These are phyloP conservation scores for Elymnias hypermnestra DNA, from an alignment of 1,140 invertebrate genomes.

Conservation along the genomic window DNA sequence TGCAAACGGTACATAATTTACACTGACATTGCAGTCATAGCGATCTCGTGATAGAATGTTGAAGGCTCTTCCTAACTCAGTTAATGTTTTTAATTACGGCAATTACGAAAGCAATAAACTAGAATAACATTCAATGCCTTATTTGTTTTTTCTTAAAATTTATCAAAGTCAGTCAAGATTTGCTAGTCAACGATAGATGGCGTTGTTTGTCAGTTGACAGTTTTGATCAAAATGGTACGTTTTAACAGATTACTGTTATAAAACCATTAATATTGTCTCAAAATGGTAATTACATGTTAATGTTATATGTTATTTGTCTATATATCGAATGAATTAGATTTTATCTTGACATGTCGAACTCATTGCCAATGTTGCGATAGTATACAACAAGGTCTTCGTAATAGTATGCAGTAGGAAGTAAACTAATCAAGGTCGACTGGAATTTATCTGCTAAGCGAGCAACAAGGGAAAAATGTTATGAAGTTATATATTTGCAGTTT, in stretches of 20 bases:
- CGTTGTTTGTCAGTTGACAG: slow-evolving; percentile 8
- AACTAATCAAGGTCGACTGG: slow-evolving; percentile 32
- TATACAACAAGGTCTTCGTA: slow-evolving; percentile 36
- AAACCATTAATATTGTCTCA: slow-evolving; percentile 4
- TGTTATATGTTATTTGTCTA: slow-evolving; percentile 9
- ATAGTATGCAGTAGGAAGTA: slow-evolving; percentile 42
- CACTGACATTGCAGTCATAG: slow-evolving; percentile 37
- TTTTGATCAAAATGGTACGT: slow-evolving; percentile 2
- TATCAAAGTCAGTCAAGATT: no score
- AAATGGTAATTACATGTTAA: slow-evolving; percentile 19
- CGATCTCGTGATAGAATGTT: slow-evolving; percentile 47
- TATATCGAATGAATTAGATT: slow-evolving; percentile 19
- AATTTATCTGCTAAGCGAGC: slow-evolving; percentile 22
- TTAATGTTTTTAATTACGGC: slow-evolving; percentile 32
- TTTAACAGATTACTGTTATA: no score
- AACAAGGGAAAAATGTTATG: slow-evolving; percentile 19
- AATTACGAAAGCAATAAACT: slow-evolving; percentile 24
- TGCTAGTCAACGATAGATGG: slow-evolving; percentile 29
- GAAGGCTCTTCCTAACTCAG: slow-evolving; percentile 55
- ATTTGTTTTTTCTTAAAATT: no score
- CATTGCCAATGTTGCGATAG: slow-evolving; percentile 39
- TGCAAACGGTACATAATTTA: no score
- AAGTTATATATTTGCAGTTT: no score
- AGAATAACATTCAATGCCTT: slow-evolving; percentile 11
- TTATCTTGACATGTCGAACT: slow-evolving; percentile 30